Evolutionary conservation across 2,888 invertebrate species (phyloP).

Genomic region (Rhorus exstirpatorius): DNA sequence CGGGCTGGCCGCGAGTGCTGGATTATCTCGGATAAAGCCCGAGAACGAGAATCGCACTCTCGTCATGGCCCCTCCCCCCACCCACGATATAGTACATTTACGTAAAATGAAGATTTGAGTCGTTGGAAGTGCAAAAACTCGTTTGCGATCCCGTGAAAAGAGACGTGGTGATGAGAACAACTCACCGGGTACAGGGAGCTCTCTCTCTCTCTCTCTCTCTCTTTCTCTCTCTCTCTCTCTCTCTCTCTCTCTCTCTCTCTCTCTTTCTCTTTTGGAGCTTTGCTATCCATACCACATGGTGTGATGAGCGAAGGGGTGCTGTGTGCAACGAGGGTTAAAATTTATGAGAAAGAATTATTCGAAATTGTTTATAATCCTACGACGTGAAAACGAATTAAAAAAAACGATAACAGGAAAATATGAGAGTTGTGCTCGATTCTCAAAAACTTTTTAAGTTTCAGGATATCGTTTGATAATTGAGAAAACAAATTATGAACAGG

Average conservation of each 20-base stretch:
- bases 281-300: background rate
- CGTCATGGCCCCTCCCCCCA: slow-evolving; percentile 32
- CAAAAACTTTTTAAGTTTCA: background rate
- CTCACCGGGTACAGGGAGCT: slow-evolving; percentile 33
- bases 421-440: background rate
- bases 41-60: slow-evolving; percentile 59
- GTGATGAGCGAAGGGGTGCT: background rate
- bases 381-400: background rate
- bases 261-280: background rate
- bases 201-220: slow-evolving; percentile 4
- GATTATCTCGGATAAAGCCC: slow-evolving; percentile 74
- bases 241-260: background rate
- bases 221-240: background rate
- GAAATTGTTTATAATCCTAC: background rate
- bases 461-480: background rate
- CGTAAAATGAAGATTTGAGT: slow-evolving; percentile 56
- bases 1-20: slow-evolving; percentile 46
- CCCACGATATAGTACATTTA: slow-evolving; percentile 34
- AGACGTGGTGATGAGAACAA: slow-evolving; percentile 69
- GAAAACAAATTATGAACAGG: background rate
- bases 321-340: background rate
- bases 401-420: background rate
- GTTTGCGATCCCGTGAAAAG: slow-evolving; percentile 75
- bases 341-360: background rate
- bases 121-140: slow-evolving; percentile 72